Evolutionary conservation across 2,888 invertebrate species (phyloP), one percentile per base, ranked within the genome.

Genomic region (Caradrina kadenii): DNA sequence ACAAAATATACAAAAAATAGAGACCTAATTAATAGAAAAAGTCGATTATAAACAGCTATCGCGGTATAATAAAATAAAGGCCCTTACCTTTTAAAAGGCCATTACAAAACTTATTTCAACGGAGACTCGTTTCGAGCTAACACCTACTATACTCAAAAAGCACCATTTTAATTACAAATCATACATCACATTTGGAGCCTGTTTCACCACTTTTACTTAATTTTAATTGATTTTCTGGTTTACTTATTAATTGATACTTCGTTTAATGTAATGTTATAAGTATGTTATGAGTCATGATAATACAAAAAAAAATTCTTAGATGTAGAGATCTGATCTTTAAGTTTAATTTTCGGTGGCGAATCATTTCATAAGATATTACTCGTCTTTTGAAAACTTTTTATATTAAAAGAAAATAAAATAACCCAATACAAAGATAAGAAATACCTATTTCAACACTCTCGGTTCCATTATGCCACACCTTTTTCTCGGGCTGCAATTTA

Each of bases 151-250:
- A 73, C 31, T 76, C 21, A 70, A 83, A 76, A 84, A 86, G 86
- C 86, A 86, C 86, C 86, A 82, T 82, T 79, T 76, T 76, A 17
- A 45, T 45, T 55, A 65, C 13, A 79, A 82, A 76, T 66, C 59
- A 79, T 70, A 50, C 72, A 65, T 83, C 75, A 76, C 76, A 70
- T 69, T 61, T 49, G 49, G 52, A 35, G 54, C 60, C 26, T 76
- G 69, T 65, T 73, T 71, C 78, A 80, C 66, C 78, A 81, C 70
- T 60, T 81, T 63, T 66, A 26, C 22, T 60, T 56, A 26, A 22
- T 63, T 69, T 69, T 31, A 45, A 50, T 45, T 39, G 15, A 11
- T 35, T 15, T 49, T 11, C 10, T 15, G 4, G 39, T 22, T 19
- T 42, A 13, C 11, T 26, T 52, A 53, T 26, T 22, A 53, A 45